phyloP scores from a whole-genome alignment of 2,113 vertebrate species.

The Phaethornis superciliosus region DNA sequence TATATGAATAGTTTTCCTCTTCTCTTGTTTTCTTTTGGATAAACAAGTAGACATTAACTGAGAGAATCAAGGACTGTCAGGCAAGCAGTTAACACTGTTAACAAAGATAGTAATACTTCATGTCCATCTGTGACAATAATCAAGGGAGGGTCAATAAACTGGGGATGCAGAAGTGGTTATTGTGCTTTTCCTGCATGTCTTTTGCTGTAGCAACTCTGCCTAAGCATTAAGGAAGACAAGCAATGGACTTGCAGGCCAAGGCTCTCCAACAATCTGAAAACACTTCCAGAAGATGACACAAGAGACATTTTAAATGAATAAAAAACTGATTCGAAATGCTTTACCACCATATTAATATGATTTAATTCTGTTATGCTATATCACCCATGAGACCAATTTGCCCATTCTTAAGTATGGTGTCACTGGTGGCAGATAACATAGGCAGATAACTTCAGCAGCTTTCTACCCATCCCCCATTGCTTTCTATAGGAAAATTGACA shows the following conservation, averaged over 20 bases:
- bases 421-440: neutral
- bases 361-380: neutral
- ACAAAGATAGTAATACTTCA: neutral
- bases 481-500: conserved; percentile 1
- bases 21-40: neutral
- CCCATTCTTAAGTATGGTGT: neutral
- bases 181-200: neutral
- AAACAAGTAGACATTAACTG: neutral
- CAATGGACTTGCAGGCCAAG: neutral
- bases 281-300: neutral
- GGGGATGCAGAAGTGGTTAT: neutral
- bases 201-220: neutral
- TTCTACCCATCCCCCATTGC: neutral
- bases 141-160: neutral
- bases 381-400: neutral
- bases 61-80: neutral
- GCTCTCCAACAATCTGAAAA: neutral
- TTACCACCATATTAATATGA: neutral
- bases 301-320: neutral
- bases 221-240: neutral
- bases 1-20: neutral
- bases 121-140: neutral
- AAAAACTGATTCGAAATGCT: neutral
- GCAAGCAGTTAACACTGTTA: neutral
- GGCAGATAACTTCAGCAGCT: neutral